phyloP scores from a whole-genome alignment of 2,888 invertebrate species.

The Acrobasis consociella region DNA sequence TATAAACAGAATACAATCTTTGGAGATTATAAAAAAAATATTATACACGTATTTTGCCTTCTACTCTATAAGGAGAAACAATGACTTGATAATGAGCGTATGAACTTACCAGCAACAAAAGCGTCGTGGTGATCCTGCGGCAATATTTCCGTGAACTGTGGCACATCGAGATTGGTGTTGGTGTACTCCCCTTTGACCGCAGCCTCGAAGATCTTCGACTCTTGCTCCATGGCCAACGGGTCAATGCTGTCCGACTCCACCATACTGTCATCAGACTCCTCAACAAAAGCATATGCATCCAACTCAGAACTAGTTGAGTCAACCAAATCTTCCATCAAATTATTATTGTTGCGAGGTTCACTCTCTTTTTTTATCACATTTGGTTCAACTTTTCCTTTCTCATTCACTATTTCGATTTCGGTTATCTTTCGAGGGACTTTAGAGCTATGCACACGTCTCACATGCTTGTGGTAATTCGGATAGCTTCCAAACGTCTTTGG shows the following conservation, averaged over 20 bases:
- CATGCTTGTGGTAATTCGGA: slow-evolving; percentile 83
- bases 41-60: too few relatives aligned
- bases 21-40: too few relatives aligned
- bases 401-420: slow-evolving; percentile 1
- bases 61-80: too few relatives aligned
- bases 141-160: background rate
- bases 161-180: background rate
- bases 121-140: background rate
- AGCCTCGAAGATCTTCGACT: slow-evolving; percentile 43
- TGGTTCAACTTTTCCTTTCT: background rate
- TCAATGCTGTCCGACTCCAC: slow-evolving; percentile 49
- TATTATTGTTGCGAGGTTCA: slow-evolving; percentile 15
- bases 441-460: slow-evolving; percentile 59
- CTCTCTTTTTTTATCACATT: background rate
- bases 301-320: slow-evolving; percentile 44
- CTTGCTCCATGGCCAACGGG: slow-evolving; percentile 45
- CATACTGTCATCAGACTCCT: slow-evolving; percentile 46
- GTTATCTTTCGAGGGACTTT: slow-evolving; percentile 27
- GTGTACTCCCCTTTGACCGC: background rate
- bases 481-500: slow-evolving; percentile 80
- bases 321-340: slow-evolving; percentile 33
- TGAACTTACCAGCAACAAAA: slow-evolving; percentile 27
- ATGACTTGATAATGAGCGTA: too few relatives aligned
- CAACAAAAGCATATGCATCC: slow-evolving; percentile 24
- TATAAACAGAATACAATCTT: too few relatives aligned